A percentile compares a stretch with the other conserved stretches of the same genome.
Evolutionary conservation across 2,888 invertebrate genomes (phyloP).

Genomic region (Neria commutata): DNA sequence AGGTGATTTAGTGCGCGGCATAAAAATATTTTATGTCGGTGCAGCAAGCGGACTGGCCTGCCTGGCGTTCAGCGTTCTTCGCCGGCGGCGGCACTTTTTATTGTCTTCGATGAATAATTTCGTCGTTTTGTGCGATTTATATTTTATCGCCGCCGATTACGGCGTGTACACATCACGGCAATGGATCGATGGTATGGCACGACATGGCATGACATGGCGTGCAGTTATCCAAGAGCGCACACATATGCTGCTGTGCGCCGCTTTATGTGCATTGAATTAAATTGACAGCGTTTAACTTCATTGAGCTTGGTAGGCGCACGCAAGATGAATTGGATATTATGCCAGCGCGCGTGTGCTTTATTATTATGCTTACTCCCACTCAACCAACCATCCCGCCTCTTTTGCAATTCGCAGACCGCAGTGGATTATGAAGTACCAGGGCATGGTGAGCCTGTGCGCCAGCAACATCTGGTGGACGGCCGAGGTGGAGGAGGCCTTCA

Average conservation of each 20-base stretch:
- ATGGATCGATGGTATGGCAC: slow-evolving; percentile 31
- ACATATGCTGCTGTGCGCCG: too few relatives aligned
- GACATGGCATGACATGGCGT: slow-evolving; percentile 42
- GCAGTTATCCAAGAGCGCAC: too few relatives aligned
- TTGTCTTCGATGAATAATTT: slow-evolving; percentile 56
- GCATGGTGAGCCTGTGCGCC: slow-evolving; percentile 83
- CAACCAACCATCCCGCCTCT: too few relatives aligned
- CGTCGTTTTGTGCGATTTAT: slow-evolving; percentile 56
- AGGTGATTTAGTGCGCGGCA: neutral
- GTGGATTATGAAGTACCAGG: slow-evolving; percentile 90
- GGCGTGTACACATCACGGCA: slow-evolving; percentile 9
- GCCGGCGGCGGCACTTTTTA: slow-evolving; percentile 37
- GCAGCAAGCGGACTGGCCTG: slow-evolving; percentile 23
- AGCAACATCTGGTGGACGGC: slow-evolving; percentile 97
- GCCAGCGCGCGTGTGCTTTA: slow-evolving; percentile 38
- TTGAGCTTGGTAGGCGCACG: too few relatives aligned
- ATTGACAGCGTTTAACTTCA: slow-evolving; percentile 43
- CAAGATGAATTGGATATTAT: neutral
- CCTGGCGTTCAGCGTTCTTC: neutral
- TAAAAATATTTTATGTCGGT: slow-evolving; percentile 16
- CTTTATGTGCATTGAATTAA: slow-evolving; percentile 54
- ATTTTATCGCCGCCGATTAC: slow-evolving; percentile 43
- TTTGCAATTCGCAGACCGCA: slow-evolving; percentile 67
- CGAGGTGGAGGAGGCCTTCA: slow-evolving; percentile 90
- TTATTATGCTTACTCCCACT: slow-evolving; percentile 30